Base-by-base conservation (phyloP, 2,113 vertebrate species). In the Sinocyclocheilus anophthalmus region DNA sequence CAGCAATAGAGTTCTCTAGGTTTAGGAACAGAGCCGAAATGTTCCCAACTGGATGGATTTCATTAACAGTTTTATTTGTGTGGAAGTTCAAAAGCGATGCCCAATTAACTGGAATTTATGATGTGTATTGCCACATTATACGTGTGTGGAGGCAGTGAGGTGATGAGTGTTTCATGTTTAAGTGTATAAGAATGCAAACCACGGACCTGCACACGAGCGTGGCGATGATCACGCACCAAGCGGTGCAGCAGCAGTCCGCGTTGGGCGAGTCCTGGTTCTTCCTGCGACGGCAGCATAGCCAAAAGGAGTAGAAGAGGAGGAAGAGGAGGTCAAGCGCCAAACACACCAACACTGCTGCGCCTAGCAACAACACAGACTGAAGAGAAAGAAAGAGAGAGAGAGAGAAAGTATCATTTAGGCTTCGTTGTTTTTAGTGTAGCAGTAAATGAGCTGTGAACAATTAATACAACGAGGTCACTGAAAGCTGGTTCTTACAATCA, bases 161-260 rank as follows among this genome's bases (percentile, higher is more conserved):
- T 67, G 61, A 26, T 11, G 13, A 42, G n/a, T 63, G 33, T 48
- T 63, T 81, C 14, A n/a, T 24, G 33, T 81, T 45, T 8, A 67
- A 67, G 4, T 48, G 61, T 39, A 2, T 14, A 11, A 16, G 78
- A 22, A 5, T 20, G 42, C 42, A 55, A 55, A 11, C 3, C 5
- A 86, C 95, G 83, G 91, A 99, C 98, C 98, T 99, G 97, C 98
- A 99, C 26, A 99, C 96, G 0, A 99, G 94, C 2, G 97, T 99
- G 30, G 98, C 98, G 0, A 99, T 97, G 94, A 99, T 98, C 91
- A 98, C 98, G 0, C 98, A 99, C 98, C 98, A 99, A 1, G 98
- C 98, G 0, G 98, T 99, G 91, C 98, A 98, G 95, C 98, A 99
- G 91, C 97, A 99, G 93, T 98, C 97, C 0, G 97, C 97, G 0